phyloP scores from a whole-genome alignment of 2,113 vertebrate species.

The Ailuropoda melanoleuca region DNA sequence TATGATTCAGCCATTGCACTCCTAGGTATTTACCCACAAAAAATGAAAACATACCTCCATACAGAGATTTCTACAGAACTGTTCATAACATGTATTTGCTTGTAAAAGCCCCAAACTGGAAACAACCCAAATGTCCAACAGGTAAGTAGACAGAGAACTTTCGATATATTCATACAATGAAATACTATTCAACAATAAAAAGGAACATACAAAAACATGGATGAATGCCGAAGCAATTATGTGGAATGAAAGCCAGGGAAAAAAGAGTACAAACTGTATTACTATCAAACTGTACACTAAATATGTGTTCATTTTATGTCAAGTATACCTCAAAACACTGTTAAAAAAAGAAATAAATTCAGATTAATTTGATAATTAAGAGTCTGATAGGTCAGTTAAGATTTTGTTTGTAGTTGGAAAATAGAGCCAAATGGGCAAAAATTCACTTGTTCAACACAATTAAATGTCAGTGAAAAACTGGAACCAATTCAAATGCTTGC shows the following conservation, averaged over 20 bases:
- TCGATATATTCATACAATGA: not conserved
- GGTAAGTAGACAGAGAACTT: not conserved
- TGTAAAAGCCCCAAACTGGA: not conserved
- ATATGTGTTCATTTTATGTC: not conserved
- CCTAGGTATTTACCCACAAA: not conserved
- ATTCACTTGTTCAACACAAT: not conserved
- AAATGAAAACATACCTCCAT: not conserved
- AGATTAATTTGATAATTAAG: not conserved
- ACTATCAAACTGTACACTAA: not conserved
- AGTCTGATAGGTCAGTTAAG: not conserved
- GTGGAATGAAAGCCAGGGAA: not conserved
- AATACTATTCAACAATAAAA: not conserved
- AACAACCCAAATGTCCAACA: not conserved
- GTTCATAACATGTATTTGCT: not conserved
- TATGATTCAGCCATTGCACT: not conserved
- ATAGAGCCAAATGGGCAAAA: not conserved
- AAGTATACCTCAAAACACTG: not conserved
- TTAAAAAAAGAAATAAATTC: not conserved
- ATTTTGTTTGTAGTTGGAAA: not conserved
- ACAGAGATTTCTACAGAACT: not conserved
- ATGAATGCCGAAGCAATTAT: not conserved
- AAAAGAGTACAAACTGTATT: not conserved
- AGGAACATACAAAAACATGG: not conserved
- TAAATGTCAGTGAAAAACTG: slow-evolving; percentile 1
- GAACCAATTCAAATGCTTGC: not conserved